Evolutionary conservation across 2,888 invertebrate species (phyloP).

Genomic region (Drosophila kuntzei): DNA sequence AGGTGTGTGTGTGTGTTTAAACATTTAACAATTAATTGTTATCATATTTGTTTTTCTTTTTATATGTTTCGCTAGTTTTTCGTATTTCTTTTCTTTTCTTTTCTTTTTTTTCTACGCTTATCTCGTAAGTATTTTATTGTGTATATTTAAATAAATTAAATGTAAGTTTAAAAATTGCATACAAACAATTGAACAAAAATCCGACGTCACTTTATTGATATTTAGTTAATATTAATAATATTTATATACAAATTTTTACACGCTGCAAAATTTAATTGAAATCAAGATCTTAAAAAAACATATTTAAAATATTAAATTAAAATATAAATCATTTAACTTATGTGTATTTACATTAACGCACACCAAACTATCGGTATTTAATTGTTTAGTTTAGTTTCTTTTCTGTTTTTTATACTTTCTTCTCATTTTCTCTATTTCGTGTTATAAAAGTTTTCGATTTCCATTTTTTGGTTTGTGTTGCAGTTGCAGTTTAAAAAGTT

Average conservation of each 20-base stretch:
- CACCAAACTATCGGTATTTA: slow-evolving; percentile 15
- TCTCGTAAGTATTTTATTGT: slow-evolving; percentile 39
- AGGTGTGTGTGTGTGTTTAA: slow-evolving; percentile 51
- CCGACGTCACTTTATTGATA: slow-evolving; percentile 28
- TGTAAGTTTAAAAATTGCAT: slow-evolving; percentile 17
- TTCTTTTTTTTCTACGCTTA: slow-evolving; percentile 40
- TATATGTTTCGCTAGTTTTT: slow-evolving; percentile 39
- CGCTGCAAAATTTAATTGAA: slow-evolving; percentile 34
- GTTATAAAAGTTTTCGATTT: slow-evolving; percentile 50
- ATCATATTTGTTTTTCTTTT: slow-evolving; percentile 40
- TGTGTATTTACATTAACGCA: slow-evolving; percentile 57
- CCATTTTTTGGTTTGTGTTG: slow-evolving; percentile 41
- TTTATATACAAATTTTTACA: slow-evolving; percentile 75
- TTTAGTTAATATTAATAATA: slow-evolving; percentile 41
- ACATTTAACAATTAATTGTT: slow-evolving; percentile 71
- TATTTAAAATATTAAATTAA: slow-evolving; percentile 1
- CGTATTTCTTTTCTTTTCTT: slow-evolving; percentile 2
- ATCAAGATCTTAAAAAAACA: background rate
- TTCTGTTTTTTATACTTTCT: slow-evolving; percentile 8
- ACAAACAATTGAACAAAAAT: slow-evolving; percentile 36
- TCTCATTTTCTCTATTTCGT: slow-evolving; percentile 29
- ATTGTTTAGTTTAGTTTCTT: slow-evolving; percentile 3
- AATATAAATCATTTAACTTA: slow-evolving; percentile 34
- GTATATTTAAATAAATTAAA: slow-evolving; percentile 40
- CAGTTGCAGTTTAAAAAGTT: slow-evolving; percentile 65